Conservation (phyloP, 2,797 vertebrate species). For the Eulemur mongoz region DNA sequence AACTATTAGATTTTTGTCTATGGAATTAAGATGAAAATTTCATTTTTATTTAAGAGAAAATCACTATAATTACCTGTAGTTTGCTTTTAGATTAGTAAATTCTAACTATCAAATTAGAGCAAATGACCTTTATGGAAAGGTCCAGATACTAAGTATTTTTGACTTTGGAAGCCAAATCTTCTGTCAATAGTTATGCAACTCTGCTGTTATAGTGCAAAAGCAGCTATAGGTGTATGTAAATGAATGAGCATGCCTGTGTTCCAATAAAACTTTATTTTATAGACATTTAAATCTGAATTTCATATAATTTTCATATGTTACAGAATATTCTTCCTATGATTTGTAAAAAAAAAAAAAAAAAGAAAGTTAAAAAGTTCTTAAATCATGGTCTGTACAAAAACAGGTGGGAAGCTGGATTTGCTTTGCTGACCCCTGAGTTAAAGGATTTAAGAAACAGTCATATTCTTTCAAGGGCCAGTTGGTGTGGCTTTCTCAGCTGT, state of each 20-base stretch:
- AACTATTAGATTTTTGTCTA: slow-evolving; percentile 30
- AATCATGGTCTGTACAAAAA: background rate
- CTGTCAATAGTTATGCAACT: fast-evolving
- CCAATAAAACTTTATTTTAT: background rate
- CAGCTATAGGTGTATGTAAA: background rate
- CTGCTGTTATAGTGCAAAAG: background rate
- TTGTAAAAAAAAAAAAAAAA: background rate
- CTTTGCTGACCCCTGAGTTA: background rate
- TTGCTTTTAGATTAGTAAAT: background rate
- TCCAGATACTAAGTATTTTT: background rate
- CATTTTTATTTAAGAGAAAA: background rate
- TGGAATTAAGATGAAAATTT: slow-evolving; percentile 36
- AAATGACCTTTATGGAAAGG: background rate
- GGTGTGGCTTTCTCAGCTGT: background rate
- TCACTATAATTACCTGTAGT: background rate
- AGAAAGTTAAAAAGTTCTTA: background rate
- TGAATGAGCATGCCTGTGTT: background rate
- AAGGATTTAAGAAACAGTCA: background rate
- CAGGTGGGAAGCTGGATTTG: background rate
- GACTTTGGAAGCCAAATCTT: background rate
- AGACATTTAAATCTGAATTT: background rate
- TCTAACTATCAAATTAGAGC: background rate
- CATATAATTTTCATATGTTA: background rate
- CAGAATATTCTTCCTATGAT: background rate
- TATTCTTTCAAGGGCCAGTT: background rate